A percentile compares a stretch with the other conserved stretches of the same genome.
These are phyloP conservation scores for Dreissena polymorpha DNA, from an alignment of 1,140 invertebrate species.

Conservation along the genomic window DNA sequence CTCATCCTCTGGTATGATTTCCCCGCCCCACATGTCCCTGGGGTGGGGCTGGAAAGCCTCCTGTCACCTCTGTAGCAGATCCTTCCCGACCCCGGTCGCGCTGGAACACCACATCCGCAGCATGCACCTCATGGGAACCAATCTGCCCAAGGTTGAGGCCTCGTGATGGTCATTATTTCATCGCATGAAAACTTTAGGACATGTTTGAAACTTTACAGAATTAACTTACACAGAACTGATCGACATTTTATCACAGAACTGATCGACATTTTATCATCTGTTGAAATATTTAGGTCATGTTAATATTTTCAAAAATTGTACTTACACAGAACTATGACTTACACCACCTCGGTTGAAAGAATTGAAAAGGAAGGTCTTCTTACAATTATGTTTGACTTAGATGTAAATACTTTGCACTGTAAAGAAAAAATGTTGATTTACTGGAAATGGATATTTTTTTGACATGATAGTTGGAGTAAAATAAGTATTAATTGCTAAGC, in stretches of 20 bases:
- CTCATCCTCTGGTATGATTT: slow-evolving; percentile 45
- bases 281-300: background rate
- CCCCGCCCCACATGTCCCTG: slow-evolving; percentile 52
- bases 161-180: slow-evolving; percentile 9
- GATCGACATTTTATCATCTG: slow-evolving; percentile 28
- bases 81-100: slow-evolving; percentile 75
- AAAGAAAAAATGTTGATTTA: too few species aligned
- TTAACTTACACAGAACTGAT: slow-evolving; percentile 8
- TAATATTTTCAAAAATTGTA: background rate
- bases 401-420: too few species aligned
- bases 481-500: too few species aligned
- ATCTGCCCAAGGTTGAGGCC: slow-evolving; percentile 40
- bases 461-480: too few species aligned
- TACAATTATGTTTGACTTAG: too few species aligned
- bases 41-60: slow-evolving; percentile 75
- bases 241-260: slow-evolving; percentile 31
- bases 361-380: too few species aligned
- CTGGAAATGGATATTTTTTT: too few species aligned
- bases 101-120: slow-evolving; percentile 78
- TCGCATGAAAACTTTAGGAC: background rate
- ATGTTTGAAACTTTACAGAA: background rate
- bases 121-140: slow-evolving; percentile 66
- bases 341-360: background rate
- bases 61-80: slow-evolving; percentile 79
- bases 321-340: background rate